These are phyloP conservation scores for Agrotis segetum DNA, from an alignment of 2,888 invertebrate genomes.

Conservation along the genomic window DNA sequence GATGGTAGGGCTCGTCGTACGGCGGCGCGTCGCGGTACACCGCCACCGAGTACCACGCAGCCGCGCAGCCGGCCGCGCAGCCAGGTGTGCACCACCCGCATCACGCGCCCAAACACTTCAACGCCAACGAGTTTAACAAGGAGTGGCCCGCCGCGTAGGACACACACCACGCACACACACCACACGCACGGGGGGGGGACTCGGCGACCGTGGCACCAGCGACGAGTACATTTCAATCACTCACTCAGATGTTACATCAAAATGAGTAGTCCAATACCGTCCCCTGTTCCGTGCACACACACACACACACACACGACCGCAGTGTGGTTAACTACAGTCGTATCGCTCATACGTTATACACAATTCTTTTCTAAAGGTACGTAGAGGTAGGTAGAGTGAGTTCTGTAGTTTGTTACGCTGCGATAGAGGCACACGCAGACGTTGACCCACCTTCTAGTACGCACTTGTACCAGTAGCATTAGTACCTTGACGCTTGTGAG, in stretches of 20 bases:
- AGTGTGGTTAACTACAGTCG: constrained; percentile 62
- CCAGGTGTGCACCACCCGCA: constrained; percentile 90
- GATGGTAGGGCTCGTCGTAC: constrained; percentile 89
- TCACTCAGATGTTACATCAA: neutral
- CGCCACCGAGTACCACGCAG: constrained; percentile 87
- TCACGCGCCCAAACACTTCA: constrained; percentile 91
- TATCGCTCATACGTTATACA: constrained; percentile 61
- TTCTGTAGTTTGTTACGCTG: constrained; percentile 65
- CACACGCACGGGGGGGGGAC: neutral
- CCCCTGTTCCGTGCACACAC: constrained; percentile 46
- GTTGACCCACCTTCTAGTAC: constrained; percentile 52
- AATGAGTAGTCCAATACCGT: constrained; percentile 16
- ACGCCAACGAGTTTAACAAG: constrained; percentile 89
- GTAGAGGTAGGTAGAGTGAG: constrained; percentile 68
- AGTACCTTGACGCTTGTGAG: constrained; percentile 61
- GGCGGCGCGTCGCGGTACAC: constrained; percentile 88
- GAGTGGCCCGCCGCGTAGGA: constrained; percentile 90
- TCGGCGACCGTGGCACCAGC: no score
- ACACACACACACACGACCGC: constrained; percentile 43
- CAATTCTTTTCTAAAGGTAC: constrained; percentile 61
- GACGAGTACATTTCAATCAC: no score
- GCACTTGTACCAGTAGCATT: constrained; percentile 63
- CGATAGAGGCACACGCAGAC: constrained; percentile 53
- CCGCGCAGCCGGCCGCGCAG: constrained; percentile 81
- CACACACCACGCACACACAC: constrained; percentile 9